Conservation (phyloP, 2,113 vertebrate species). For the Lamprotornis superbus region DNA sequence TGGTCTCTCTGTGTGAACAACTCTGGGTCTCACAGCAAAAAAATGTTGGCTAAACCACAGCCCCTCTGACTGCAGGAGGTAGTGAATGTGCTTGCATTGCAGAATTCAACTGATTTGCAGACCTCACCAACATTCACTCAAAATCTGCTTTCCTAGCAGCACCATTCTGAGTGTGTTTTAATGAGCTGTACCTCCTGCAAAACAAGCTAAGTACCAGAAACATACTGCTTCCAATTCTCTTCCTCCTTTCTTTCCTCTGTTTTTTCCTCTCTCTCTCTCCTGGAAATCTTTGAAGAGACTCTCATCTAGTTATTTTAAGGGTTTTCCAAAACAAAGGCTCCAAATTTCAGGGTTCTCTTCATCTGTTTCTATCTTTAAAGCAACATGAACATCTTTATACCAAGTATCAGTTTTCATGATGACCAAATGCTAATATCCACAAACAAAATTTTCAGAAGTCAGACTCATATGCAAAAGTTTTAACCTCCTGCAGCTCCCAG, state of each 20-base stretch:
- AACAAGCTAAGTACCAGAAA: background rate
- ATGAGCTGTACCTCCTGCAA: background rate
- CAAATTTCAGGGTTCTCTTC: background rate
- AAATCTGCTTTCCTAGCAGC: slow-evolving; percentile 4
- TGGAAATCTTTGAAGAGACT: background rate
- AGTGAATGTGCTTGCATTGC: background rate
- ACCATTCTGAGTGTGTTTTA: slow-evolving; percentile 1
- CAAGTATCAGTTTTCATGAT: background rate
- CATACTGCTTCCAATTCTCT: background rate
- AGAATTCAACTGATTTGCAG: background rate
- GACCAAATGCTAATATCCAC: background rate
- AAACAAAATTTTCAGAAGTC: background rate
- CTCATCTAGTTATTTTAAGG: background rate
- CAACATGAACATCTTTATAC: background rate
- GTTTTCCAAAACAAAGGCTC: background rate
- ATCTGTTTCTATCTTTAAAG: background rate
- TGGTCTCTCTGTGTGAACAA: background rate
- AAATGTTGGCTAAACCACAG: background rate
- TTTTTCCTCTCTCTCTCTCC: background rate
- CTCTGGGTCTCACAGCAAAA: background rate
- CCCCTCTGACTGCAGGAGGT: background rate
- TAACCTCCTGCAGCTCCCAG: background rate
- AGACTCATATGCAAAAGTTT: background rate
- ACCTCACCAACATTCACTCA: background rate
- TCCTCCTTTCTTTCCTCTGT: background rate